These are phyloP conservation scores for Acinonyx jubatus DNA, from an alignment of 2,113 vertebrate species.

Conservation along the genomic window DNA sequence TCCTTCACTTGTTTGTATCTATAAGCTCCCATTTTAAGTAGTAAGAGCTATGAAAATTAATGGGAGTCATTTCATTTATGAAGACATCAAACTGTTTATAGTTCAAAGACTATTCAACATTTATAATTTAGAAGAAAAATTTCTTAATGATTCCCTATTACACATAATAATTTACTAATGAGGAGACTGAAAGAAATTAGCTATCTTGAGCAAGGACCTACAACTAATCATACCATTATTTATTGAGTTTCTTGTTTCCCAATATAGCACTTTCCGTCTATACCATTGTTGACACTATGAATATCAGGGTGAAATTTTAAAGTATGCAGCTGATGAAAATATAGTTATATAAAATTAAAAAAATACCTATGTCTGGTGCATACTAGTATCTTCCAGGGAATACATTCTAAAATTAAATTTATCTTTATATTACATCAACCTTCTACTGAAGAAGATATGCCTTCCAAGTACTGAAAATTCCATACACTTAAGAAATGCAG, in stretches of 20 bases:
- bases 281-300: not conserved
- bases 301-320: not conserved
- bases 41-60: slow-evolving; percentile 22
- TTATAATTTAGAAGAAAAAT: not conserved
- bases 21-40: not conserved
- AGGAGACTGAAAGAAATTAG: not conserved
- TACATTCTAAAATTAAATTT: slow-evolving; percentile 20
- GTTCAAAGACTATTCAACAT: not conserved
- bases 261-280: not conserved
- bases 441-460: not conserved
- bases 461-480: not conserved
- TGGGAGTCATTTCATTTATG: not conserved
- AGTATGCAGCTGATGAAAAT: not conserved
- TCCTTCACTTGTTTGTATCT: not conserved
- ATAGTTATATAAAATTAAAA: not conserved
- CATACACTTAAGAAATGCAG: not conserved
- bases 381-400: not conserved
- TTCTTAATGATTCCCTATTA: slow-evolving; percentile 1
- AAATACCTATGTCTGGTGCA: not conserved
- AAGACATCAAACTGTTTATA: not conserved
- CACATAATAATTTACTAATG: not conserved
- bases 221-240: not conserved
- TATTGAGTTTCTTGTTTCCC: not conserved
- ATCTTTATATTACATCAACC: not conserved
- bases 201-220: not conserved